Evolutionary conservation across 2,888 invertebrate species (phyloP), one percentile per base, ranked within the genome.

Genomic region (Axea sp.): DNA sequence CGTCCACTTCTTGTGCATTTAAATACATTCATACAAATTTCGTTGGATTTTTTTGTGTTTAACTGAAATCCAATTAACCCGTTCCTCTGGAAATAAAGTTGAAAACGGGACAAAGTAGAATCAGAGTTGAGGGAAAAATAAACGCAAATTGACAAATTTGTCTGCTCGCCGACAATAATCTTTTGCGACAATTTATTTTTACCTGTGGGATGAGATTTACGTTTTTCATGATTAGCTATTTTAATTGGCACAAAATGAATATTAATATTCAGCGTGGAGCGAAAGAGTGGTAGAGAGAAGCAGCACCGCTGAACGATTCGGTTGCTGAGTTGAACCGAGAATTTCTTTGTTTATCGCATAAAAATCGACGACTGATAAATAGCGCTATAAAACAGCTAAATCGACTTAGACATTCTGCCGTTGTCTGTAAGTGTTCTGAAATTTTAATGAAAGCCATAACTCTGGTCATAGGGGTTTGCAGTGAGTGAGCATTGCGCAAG

Each of bases 371-470:
- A 28, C 41, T 64, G 57, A 62, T 57, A 57, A 62, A 71, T 71
- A 57, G 71, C 47, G 17, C 41, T 11, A 49, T 62, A 57, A 71
- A 71, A 62, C 26, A 31, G 19, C 26, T 22, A 22, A 28, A 60
- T 43, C 43, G 53, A 57, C 62, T 71, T 53, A 69, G 37, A 30
- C 47, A 47, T 69, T 60, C 59, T 43, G 47, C 39, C 37, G 45
- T 53, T 60, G 45, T 60, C 57, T 49, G 64, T 57, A 57, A 64
- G 57, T 53, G 57, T 72, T 57, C 47, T 57, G 57, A 41, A 72
- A 64, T 22, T 64, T 72, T 57, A 72, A 72, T 72, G 71, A 57
- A 72, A 62, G 71, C 51, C 59, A 59, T 68, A 68, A 68, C 68
- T 60, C 22, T 14, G 12, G 39, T 47, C 30, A 45, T 53, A 53